Conservation (phyloP, 2,888 invertebrate genomes). For the Frankliniella fusca region DNA sequence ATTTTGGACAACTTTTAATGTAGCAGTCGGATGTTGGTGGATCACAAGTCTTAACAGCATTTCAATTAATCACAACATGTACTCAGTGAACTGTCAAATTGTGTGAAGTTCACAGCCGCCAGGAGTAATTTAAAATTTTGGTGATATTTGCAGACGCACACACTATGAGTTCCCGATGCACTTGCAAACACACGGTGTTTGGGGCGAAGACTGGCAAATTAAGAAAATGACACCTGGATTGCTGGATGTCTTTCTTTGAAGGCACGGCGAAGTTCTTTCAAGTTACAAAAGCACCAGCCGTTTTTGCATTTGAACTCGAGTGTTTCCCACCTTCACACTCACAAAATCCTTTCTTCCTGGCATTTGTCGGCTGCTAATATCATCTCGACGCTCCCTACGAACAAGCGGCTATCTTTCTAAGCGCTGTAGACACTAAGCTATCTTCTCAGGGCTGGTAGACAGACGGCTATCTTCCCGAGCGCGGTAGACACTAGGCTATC, state of each 20-base stretch:
- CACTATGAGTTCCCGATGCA: conserved; percentile 29
- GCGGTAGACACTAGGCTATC: no score
- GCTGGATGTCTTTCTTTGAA: conserved; percentile 29
- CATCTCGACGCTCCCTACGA: no score
- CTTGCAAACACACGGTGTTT: conserved; percentile 33
- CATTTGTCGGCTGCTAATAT: no score
- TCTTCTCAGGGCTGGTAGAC: no score
- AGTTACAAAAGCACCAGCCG: conserved; percentile 29
- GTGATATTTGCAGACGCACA: conserved; percentile 30
- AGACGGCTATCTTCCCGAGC: no score
- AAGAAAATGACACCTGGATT: conserved; percentile 17
- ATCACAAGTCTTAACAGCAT: conserved; percentile 28
- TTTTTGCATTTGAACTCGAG: conserved; percentile 30
- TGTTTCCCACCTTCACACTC: conserved; percentile 29
- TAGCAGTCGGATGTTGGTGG: conserved; percentile 27
- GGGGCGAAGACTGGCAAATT: conserved; percentile 30
- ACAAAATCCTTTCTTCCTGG: no score
- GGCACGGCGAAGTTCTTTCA: conserved; percentile 29
- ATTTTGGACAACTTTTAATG: conserved; percentile 27
- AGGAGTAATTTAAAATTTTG: conserved; percentile 32
- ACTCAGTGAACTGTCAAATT: neutral
- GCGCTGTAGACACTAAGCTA: no score
- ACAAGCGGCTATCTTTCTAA: no score
- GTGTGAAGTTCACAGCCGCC: neutral
- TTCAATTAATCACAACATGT: neutral